A percentile compares a stretch with the other conserved stretches of the same genome.
Evolutionary conservation across 2,888 invertebrate species (phyloP).

Genomic region (Panorpa germanica): DNA sequence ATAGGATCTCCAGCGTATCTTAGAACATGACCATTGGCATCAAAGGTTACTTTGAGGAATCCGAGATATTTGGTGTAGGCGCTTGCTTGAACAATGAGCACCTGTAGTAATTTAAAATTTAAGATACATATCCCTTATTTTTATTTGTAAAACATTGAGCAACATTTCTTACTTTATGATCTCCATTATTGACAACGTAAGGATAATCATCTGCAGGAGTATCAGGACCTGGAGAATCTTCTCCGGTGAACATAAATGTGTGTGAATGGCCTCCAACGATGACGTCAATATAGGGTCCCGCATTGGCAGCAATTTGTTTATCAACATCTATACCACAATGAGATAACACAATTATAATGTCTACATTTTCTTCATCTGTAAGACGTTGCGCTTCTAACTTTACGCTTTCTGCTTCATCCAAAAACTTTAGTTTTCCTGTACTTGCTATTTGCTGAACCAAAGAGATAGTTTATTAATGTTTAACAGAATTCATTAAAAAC

Average conservation of each 20-base stretch:
- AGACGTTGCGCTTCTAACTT: slow-evolving; percentile 45
- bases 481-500: not conserved
- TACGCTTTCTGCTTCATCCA: slow-evolving; percentile 46
- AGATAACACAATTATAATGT: slow-evolving; percentile 67
- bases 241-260: slow-evolving; percentile 50
- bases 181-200: slow-evolving; percentile 38
- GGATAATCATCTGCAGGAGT: slow-evolving; percentile 46
- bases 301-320: slow-evolving; percentile 39
- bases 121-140: slow-evolving; percentile 11
- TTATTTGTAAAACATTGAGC: slow-evolving; percentile 22
- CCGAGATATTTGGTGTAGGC: slow-evolving; percentile 63
- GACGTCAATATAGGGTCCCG: slow-evolving; percentile 50
- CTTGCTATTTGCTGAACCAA: slow-evolving; percentile 37
- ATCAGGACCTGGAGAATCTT: slow-evolving; percentile 33
- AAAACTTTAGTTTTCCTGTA: slow-evolving; percentile 44
- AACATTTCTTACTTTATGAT: slow-evolving; percentile 28
- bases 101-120: slow-evolving; percentile 18
- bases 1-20: slow-evolving; percentile 56
- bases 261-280: slow-evolving; percentile 79
- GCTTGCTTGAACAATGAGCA: slow-evolving; percentile 52
- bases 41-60: slow-evolving; percentile 48
- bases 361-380: slow-evolving; percentile 35
- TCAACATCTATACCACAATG: slow-evolving; percentile 61
- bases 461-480: slow-evolving; percentile 6
- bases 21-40: slow-evolving; percentile 41